A percentile compares a stretch with the other conserved stretches of the same genome.
These are phyloP conservation scores for Peromyscus melanophrys DNA, from an alignment of 2,797 vertebrate species.

Conservation along the genomic window DNA sequence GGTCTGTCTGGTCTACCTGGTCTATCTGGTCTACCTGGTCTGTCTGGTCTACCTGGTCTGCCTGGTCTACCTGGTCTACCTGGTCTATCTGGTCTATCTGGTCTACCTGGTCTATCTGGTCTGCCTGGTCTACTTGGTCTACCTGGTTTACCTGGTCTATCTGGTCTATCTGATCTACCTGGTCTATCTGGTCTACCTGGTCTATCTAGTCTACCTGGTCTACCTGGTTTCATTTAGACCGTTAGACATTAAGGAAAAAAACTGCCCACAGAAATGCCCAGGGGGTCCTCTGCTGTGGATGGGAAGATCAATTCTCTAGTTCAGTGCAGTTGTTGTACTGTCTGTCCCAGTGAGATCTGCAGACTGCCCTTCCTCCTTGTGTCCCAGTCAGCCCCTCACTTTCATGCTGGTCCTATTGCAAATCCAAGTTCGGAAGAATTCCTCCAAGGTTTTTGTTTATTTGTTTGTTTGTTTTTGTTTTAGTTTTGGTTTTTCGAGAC, in stretches of 20 bases:
- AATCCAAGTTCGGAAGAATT: neutral
- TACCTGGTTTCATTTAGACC: neutral
- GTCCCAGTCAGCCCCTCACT: neutral
- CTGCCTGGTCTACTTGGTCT: neutral
- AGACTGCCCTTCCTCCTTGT: rapidly evolving
- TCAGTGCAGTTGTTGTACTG: rapidly evolving
- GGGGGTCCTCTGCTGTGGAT: neutral
- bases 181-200: too few relatives aligned
- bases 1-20: neutral
- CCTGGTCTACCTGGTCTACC: neutral
- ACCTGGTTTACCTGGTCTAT: neutral
- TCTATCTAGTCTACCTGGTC: neutral
- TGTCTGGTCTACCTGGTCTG: neutral
- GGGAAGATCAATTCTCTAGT: neutral
- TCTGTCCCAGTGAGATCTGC: neutral
- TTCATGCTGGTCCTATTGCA: neutral
- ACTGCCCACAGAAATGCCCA: neutral
- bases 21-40: neutral
- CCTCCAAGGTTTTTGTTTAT: neutral
- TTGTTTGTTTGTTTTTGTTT: neutral
- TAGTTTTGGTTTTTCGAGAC: neutral
- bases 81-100: too few relatives aligned
- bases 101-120: neutral
- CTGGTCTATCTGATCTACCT: too few relatives aligned
- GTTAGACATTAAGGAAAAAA: neutral